Percentiles rank a stretch among this genome's conserved stretches.
Evolutionary conservation across 2,113 vertebrate species (phyloP).

Genomic region (Pao palembangensis): DNA sequence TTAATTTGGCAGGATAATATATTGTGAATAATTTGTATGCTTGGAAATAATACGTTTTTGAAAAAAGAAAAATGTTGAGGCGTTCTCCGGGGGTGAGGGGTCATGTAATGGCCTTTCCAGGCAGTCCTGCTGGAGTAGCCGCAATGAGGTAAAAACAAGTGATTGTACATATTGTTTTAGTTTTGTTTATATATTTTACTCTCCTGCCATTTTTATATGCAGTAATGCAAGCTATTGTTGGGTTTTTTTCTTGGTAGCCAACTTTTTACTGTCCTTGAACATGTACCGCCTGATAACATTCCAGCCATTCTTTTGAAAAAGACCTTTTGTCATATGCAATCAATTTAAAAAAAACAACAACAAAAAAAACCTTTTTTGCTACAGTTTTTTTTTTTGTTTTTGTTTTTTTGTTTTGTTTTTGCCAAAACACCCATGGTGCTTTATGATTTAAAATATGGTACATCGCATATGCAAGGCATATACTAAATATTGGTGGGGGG

Average conservation of each 20-base stretch:
- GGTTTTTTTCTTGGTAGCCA: slow-evolving; percentile 89
- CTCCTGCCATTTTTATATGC: slow-evolving; percentile 97
- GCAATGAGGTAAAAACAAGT: slow-evolving; percentile 85
- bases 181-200: slow-evolving; percentile 76
- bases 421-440: slow-evolving; percentile 95
- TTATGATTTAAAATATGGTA: slow-evolving; percentile 92
- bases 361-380: slow-evolving; percentile 57
- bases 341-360: slow-evolving; percentile 56
- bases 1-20: slow-evolving; percentile 99
- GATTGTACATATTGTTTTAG: slow-evolving; percentile 94
- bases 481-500: slow-evolving; percentile 56
- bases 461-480: slow-evolving; percentile 97
- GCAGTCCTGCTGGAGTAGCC: slow-evolving; percentile 81
- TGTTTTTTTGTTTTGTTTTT: slow-evolving; percentile 75
- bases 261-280: slow-evolving; percentile 89
- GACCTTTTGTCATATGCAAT: slow-evolving; percentile 92
- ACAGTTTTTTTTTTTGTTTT: slow-evolving; percentile 58
- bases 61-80: slow-evolving; percentile 80
- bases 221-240: slow-evolving; percentile 98
- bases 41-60: slow-evolving; percentile 82
- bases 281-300: slow-evolving; percentile 89
- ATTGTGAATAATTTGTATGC: slow-evolving; percentile 99
- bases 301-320: slow-evolving; percentile 85
- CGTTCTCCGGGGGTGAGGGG: slow-evolving; percentile 83
- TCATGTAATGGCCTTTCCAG: slow-evolving; percentile 88